Evolutionary conservation across 2,113 vertebrate genomes (phyloP).

Genomic region (Otus sunia): DNA sequence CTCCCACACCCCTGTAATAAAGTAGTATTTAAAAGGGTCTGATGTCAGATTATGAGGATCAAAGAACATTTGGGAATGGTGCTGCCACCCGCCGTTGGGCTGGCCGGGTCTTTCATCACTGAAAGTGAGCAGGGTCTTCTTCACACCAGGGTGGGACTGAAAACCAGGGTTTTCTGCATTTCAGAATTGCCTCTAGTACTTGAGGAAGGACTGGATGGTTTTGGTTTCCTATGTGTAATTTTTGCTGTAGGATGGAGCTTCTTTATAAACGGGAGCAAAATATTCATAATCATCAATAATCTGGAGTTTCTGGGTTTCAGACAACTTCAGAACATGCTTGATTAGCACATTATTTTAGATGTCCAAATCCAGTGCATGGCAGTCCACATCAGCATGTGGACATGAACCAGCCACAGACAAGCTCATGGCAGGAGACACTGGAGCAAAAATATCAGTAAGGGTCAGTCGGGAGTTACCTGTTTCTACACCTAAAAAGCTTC

Average conservation of each 20-base stretch:
- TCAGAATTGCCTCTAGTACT: not conserved
- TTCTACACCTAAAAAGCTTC: not conserved
- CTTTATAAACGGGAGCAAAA: not conserved
- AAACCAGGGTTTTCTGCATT: not conserved
- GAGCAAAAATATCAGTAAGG: not conserved
- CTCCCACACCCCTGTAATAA: not conserved
- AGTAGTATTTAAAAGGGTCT: not conserved
- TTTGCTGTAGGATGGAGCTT: not conserved
- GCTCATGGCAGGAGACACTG: not conserved
- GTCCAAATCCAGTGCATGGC: not conserved
- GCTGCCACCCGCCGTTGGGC: accelerated
- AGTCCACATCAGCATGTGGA: not conserved
- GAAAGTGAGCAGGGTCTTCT: not conserved
- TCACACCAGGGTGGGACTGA: not conserved
- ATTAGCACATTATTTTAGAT: not conserved
- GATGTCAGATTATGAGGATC: not conserved
- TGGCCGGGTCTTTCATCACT: not conserved
- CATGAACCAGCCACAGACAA: not conserved
- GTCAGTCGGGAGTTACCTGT: not conserved
- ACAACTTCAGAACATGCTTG: not conserved
- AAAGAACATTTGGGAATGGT: not conserved
- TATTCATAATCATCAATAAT: not conserved
- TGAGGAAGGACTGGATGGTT: not conserved
- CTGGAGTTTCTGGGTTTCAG: not conserved
- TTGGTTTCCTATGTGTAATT: not conserved